phyloP scores from a whole-genome alignment of 1,140 invertebrate species.

The Lasioglossum albipes region DNA sequence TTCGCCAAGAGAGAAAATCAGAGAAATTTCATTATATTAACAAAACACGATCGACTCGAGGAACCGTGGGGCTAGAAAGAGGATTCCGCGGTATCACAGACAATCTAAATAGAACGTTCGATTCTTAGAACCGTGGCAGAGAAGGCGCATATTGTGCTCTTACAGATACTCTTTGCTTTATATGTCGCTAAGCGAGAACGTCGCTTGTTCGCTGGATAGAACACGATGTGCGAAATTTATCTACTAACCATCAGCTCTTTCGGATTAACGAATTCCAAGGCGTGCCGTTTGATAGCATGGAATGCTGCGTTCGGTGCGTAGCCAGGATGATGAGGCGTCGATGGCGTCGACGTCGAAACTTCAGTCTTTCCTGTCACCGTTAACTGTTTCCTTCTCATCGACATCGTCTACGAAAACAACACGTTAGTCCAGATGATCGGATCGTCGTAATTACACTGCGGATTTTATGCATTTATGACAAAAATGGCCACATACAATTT shows the following conservation, averaged over 20 bases:
- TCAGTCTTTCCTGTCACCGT: constrained; percentile 82
- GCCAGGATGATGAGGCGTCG: constrained; percentile 80
- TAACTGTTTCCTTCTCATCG: constrained; percentile 85
- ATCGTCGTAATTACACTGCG: too few species aligned
- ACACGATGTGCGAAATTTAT: not conserved
- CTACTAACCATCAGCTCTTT: constrained; percentile 91
- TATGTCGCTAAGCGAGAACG: not conserved
- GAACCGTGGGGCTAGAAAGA: constrained; percentile 47
- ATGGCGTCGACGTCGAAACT: constrained; percentile 77
- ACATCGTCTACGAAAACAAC: constrained; percentile 81
- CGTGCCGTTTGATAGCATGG: constrained; percentile 96
- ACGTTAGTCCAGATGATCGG: too few species aligned
- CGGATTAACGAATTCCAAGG: constrained; percentile 92
- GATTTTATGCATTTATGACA: not conserved
- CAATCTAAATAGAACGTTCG: constrained; percentile 1
- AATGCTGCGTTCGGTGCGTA: constrained; percentile 93
- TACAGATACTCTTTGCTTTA: not conserved
- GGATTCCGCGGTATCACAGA: constrained; percentile 30
- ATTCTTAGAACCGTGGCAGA: constrained; percentile 21
- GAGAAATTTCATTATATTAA: constrained; percentile 78
- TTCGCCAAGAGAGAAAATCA: constrained; percentile 77
- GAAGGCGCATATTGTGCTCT: constrained; percentile 16
- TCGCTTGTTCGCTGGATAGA: not conserved
- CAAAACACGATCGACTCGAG: constrained; percentile 52
- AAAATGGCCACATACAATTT: not conserved